Evolutionary conservation across 2,113 vertebrate genomes (phyloP).

Genomic region (Nesoenas mayeri): DNA sequence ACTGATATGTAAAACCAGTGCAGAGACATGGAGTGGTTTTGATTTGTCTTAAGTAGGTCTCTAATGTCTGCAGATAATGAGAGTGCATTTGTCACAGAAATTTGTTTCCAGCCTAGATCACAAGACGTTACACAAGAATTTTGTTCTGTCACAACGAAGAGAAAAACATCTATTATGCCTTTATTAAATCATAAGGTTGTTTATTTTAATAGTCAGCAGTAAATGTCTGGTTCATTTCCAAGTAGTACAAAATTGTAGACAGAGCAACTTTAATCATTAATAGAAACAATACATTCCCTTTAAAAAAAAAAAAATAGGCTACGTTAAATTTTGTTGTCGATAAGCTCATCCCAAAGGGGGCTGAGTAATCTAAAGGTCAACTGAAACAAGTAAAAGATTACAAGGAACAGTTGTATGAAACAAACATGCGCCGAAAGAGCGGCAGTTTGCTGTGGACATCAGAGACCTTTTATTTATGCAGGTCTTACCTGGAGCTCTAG

Average conservation of each 20-base stretch:
- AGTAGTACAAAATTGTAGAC: not conserved
- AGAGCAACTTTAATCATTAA: not conserved
- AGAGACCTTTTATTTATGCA: not conserved
- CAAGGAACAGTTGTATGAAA: not conserved
- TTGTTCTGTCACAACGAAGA: not conserved
- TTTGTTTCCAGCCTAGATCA: slow-evolving; percentile 50
- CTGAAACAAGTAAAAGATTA: not conserved
- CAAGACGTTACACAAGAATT: slow-evolving; percentile 14
- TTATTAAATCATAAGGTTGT: slow-evolving; percentile 46
- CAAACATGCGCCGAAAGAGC: not conserved
- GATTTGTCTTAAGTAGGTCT: slow-evolving; percentile 43
- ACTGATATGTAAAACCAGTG: not conserved
- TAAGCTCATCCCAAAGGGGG: not conserved
- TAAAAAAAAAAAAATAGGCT: not conserved
- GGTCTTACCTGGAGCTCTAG: not conserved
- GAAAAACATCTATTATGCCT: slow-evolving; percentile 3
- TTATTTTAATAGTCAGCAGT: slow-evolving; percentile 11
- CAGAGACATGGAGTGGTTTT: not conserved
- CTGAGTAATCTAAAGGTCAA: not conserved
- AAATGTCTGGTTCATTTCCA: slow-evolving; percentile 5
- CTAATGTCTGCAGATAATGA: slow-evolving; percentile 56
- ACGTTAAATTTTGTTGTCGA: not conserved
- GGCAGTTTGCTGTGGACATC: not conserved
- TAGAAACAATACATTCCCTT: not conserved
- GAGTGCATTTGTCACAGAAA: slow-evolving; percentile 48